A percentile compares a stretch with the other conserved stretches of the same genome.
Conservation (phyloP, 2,113 vertebrate species). For the Rallus limicola region DNA sequence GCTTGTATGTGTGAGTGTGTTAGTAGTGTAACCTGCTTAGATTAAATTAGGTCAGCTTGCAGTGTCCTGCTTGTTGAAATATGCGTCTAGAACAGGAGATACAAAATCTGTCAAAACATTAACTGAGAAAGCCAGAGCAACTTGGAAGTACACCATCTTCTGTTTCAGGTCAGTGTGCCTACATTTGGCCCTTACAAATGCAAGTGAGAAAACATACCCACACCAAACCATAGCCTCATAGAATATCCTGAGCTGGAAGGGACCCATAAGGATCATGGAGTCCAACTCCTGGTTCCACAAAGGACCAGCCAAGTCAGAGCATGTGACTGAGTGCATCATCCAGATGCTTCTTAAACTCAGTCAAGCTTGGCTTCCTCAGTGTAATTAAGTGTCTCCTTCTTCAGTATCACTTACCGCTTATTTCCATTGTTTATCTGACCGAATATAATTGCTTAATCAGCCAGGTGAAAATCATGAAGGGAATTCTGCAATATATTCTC, state of each 20-base stretch:
- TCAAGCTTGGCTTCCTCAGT: background rate
- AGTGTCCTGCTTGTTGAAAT: conserved; percentile 4
- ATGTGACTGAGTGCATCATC: too few relatives aligned
- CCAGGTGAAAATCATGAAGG: background rate
- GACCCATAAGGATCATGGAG: too few relatives aligned
- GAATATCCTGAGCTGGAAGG: too few relatives aligned
- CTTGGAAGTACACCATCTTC: background rate
- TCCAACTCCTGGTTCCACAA: too few relatives aligned
- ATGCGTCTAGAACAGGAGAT: background rate
- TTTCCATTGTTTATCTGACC: background rate
- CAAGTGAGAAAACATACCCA: background rate
- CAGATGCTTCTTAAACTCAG: too few relatives aligned
- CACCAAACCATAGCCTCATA: too few relatives aligned
- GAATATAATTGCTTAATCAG: background rate
- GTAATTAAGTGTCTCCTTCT: background rate
- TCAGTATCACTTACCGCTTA: background rate
- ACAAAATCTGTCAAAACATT: background rate
- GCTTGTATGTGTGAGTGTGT: background rate
- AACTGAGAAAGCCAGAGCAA: background rate
- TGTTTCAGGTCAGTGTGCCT: background rate
- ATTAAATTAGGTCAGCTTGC: conserved; percentile 55
- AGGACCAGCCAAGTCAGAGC: too few relatives aligned
- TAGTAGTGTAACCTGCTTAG: background rate
- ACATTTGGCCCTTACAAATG: background rate
- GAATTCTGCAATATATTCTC: background rate